phyloP scores from a whole-genome alignment of 2,888 invertebrate genomes.

The Phyto melanocephala region DNA sequence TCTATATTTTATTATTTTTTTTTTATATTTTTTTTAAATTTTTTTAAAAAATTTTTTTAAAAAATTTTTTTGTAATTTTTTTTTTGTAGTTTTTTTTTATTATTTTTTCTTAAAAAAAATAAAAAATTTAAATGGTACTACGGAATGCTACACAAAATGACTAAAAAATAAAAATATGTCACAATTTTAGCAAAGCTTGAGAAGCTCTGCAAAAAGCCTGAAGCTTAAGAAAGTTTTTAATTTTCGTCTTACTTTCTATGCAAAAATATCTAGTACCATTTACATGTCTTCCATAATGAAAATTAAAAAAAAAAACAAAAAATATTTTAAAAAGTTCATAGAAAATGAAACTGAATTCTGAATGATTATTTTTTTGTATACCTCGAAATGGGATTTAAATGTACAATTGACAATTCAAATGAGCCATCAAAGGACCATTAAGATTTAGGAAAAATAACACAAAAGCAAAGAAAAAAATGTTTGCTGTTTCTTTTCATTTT shows the following conservation, averaged over 20 bases:
- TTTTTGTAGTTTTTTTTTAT: no score
- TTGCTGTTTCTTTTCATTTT: background rate
- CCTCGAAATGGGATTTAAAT: slow-evolving; percentile 46
- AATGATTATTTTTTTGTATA: background rate
- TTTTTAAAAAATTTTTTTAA: no score
- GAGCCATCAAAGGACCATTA: slow-evolving; percentile 57
- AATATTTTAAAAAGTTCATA: slow-evolving; percentile 20
- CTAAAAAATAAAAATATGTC: no score
- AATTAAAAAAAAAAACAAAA: background rate
- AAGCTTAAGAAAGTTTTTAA: slow-evolving; percentile 1
- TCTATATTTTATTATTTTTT: no score
- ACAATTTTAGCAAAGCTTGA: no score
- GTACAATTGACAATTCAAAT: slow-evolving; percentile 58
- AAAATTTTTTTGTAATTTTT: no score
- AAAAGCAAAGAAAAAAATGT: slow-evolving; percentile 10
- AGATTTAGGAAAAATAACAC: background rate
- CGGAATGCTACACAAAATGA: no score
- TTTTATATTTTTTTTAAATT: no score
- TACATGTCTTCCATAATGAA: background rate
- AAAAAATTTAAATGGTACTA: no score
- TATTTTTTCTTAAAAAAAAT: no score
- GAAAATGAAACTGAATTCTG: slow-evolving; percentile 35
- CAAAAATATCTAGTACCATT: background rate
- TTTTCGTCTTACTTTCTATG: no score
- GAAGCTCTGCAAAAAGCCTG: no score